A percentile compares a stretch with the other conserved stretches of the same genome.
Evolutionary conservation across 2,888 invertebrate species (phyloP).

Genomic region (Mantis religiosa): DNA sequence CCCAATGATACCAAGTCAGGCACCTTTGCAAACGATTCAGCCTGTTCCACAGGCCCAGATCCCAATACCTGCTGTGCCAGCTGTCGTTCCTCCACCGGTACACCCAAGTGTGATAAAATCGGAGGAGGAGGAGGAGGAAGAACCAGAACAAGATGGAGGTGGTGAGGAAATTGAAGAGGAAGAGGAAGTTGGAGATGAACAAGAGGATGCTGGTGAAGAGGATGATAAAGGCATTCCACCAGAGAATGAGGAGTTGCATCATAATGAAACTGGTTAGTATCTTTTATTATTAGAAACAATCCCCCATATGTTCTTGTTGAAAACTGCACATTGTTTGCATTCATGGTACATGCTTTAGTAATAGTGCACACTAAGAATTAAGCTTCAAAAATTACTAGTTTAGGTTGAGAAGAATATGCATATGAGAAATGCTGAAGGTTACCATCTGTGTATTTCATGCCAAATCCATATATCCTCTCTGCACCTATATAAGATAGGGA

Average conservation of each 20-base stretch:
- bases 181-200: constrained; percentile 29
- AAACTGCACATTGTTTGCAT: no score
- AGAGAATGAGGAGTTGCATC: constrained; percentile 23
- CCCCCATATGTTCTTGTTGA: no score
- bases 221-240: constrained; percentile 14
- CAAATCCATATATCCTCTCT: no score
- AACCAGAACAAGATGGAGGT: constrained; percentile 39
- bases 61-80: constrained; percentile 33
- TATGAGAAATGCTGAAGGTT: no score
- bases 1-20: constrained; percentile 2
- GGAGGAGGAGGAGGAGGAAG: constrained; percentile 36
- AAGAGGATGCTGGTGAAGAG: constrained; percentile 18
- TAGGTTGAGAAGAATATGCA: no score
- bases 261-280: constrained; percentile 12
- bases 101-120: background rate
- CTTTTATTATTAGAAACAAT: no score
- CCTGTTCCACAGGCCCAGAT: constrained; percentile 11
- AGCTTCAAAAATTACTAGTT: no score
- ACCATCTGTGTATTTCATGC: no score
- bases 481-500: no score
- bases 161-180: constrained; percentile 42
- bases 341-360: no score
- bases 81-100: constrained; percentile 26
- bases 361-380: no score
- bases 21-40: background rate